These are phyloP conservation scores for Amorpha juglandis DNA, from an alignment of 2,888 invertebrate genomes.

Conservation along the genomic window DNA sequence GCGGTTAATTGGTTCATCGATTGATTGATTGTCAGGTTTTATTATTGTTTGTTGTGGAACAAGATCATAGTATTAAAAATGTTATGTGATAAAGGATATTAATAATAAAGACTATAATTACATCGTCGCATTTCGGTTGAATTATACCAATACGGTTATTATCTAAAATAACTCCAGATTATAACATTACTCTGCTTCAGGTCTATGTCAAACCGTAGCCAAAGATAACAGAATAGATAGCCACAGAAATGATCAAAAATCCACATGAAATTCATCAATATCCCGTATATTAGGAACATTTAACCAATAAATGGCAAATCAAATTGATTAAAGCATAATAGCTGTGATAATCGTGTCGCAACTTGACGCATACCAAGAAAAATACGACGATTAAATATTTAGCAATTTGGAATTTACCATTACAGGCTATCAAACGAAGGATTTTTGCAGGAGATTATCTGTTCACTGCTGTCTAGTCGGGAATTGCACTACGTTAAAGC, in stretches of 20 bases:
- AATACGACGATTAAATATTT: background rate
- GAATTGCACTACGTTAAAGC: background rate
- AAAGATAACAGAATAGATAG: background rate
- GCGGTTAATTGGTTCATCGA: no score
- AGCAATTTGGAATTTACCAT: background rate
- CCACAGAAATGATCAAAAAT: background rate
- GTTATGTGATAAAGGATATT: no score
- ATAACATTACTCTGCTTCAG: no score
- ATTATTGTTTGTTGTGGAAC: background rate
- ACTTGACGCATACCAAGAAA: background rate
- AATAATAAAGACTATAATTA: no score
- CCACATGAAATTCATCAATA: background rate
- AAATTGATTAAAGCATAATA: background rate
- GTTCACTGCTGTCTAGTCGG: background rate
- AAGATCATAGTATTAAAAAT: no score
- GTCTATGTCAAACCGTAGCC: no score
- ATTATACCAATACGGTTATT: no score
- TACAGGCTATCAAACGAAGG: no score
- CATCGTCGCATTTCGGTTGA: no score
- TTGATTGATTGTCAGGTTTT: background rate
- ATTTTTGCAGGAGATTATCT: background rate
- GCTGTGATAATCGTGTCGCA: background rate
- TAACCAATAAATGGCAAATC: background rate
- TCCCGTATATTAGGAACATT: background rate
- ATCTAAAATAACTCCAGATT: no score